These are phyloP conservation scores for Percina caprodes DNA, from an alignment of 2,113 vertebrate genomes.

Conservation along the genomic window DNA sequence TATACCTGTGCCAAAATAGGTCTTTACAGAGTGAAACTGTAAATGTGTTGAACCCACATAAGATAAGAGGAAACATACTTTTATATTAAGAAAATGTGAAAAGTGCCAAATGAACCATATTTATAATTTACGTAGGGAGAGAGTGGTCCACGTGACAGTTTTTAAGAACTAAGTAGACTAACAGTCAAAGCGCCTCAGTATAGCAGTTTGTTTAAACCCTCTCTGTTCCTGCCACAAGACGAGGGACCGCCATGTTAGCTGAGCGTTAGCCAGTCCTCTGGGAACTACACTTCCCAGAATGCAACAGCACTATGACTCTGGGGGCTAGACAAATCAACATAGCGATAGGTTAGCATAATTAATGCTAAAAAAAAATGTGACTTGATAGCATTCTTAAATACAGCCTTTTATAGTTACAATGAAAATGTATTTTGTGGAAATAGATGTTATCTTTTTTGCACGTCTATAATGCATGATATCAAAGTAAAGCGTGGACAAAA, in stretches of 20 bases:
- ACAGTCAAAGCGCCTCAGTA: constrained; percentile 67
- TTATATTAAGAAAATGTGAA: constrained; percentile 88
- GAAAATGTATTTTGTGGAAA: constrained; percentile 89
- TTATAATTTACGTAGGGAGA: constrained; percentile 75
- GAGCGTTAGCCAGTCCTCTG: constrained; percentile 72
- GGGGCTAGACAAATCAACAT: constrained; percentile 78
- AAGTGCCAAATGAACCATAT: constrained; percentile 88
- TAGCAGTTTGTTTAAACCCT: constrained; percentile 72
- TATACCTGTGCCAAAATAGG: constrained; percentile 87
- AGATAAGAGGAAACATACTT: constrained; percentile 83
- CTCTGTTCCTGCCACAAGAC: constrained; percentile 71
- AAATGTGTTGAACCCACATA: constrained; percentile 79
- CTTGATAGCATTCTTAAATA: constrained; percentile 86
- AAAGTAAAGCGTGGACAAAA: constrained; percentile 84
- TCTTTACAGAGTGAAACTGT: constrained; percentile 78
- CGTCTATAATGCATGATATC: constrained; percentile 89
- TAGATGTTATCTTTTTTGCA: constrained; percentile 90
- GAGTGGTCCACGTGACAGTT: constrained; percentile 54
- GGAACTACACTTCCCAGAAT: constrained; percentile 74
- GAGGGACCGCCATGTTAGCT: constrained; percentile 70
- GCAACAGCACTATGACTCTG: constrained; percentile 78
- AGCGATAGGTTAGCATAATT: constrained; percentile 80
- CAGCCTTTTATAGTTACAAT: constrained; percentile 87
- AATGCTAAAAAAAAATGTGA: constrained; percentile 83
- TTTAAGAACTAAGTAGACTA: constrained; percentile 62